Conservation (phyloP, 1,140 invertebrate species). For the Philaenus spumarius region DNA sequence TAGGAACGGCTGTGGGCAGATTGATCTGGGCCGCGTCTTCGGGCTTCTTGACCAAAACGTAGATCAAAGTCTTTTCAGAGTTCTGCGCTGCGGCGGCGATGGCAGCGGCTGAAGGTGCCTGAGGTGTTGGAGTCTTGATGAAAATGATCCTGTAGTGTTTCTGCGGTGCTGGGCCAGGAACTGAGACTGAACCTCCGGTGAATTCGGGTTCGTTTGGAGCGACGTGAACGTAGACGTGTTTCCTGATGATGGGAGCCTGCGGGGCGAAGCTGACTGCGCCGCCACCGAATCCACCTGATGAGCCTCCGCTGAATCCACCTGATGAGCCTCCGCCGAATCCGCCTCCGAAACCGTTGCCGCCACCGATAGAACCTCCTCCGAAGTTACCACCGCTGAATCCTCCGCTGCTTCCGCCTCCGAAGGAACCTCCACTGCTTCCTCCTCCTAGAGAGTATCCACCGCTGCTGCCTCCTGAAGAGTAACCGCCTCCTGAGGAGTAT, state of each 20-base stretch:
- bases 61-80: conserved; percentile 84
- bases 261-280: conserved; percentile 35
- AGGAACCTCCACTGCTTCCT: conserved; percentile 31
- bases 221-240: conserved; percentile 76
- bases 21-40: conserved; percentile 69
- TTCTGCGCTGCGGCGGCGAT: conserved; percentile 66
- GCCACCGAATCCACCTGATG: conserved; percentile 30
- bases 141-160: conserved; percentile 87
- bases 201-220: conserved; percentile 63
- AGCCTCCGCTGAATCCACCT: conserved; percentile 33
- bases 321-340: conserved; percentile 30
- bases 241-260: conserved; percentile 51
- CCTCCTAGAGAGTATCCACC: conserved; percentile 37
- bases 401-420: conserved; percentile 32
- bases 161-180: conserved; percentile 53
- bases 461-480: conserved; percentile 1
- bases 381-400: conserved; percentile 30
- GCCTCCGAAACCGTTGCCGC: conserved; percentile 37
- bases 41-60: conserved; percentile 79
- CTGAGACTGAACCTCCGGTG: conserved; percentile 48
- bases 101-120: conserved; percentile 61
- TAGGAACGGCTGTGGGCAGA: conserved; percentile 65
- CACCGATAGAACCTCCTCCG: conserved; percentile 29
- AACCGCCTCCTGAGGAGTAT: no score
- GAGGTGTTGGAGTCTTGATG: conserved; percentile 77